Evolutionary conservation across 2,888 invertebrate species (phyloP).

Genomic region (Pandemis corylana): DNA sequence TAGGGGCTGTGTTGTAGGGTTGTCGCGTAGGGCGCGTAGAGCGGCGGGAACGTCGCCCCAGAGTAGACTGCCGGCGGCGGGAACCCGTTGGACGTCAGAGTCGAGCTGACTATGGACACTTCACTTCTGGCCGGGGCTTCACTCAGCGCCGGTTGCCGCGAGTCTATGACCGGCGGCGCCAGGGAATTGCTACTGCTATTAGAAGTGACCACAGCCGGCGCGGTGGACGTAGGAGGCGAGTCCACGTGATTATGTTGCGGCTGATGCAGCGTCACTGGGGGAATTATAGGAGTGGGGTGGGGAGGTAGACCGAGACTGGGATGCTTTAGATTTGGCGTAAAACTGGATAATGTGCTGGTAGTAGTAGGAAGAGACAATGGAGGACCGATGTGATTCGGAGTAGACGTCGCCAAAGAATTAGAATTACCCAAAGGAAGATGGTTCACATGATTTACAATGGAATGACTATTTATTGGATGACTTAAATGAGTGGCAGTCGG

Average conservation of each 20-base stretch:
- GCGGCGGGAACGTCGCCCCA: conserved; percentile 83
- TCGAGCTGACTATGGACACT: conserved; percentile 85
- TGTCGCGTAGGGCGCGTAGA: conserved; percentile 92
- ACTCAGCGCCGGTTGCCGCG: conserved; percentile 75
- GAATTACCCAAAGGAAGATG: conserved; percentile 65
- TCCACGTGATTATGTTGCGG: conserved; percentile 63
- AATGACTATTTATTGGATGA: conserved; percentile 72
- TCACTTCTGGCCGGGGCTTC: conserved; percentile 76
- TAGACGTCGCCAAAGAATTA: conserved; percentile 61
- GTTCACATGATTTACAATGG: conserved; percentile 69
- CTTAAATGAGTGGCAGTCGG: conserved; percentile 71
- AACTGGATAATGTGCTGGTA: conserved; percentile 69
- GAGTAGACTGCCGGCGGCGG: conserved; percentile 91
- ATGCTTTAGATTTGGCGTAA: conserved; percentile 70
- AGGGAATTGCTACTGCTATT: conserved; percentile 70
- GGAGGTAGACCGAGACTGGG: conserved; percentile 64
- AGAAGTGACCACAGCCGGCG: conserved; percentile 61
- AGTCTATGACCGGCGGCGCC: conserved; percentile 72
- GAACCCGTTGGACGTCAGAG: conserved; percentile 86
- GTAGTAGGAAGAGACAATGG: conserved; percentile 62
- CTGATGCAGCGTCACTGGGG: conserved; percentile 63
- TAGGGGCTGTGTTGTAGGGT: conserved; percentile 90
- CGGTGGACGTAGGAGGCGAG: conserved; percentile 56
- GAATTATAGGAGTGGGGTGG: conserved; percentile 58
- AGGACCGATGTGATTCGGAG: conserved; percentile 66